Conservation (phyloP, 2,888 invertebrate species). For the Drosophila anomelani region DNA sequence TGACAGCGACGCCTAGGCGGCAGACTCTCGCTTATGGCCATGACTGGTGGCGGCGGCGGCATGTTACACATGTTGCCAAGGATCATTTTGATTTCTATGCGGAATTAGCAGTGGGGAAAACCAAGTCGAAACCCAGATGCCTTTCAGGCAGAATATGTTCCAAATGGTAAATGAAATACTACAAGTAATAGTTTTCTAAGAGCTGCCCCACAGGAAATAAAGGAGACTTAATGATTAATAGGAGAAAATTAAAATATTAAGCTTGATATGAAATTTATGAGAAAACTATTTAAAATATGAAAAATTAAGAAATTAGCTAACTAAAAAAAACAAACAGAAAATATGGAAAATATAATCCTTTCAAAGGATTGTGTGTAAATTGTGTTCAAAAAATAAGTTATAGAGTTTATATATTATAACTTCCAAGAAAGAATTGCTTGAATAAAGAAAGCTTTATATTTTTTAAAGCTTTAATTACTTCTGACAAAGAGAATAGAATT, state of each 20-base stretch:
- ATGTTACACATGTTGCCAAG: conserved; percentile 43
- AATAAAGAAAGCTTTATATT: too few species aligned
- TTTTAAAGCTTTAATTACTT: too few species aligned
- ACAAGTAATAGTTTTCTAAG: neutral
- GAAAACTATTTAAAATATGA: neutral
- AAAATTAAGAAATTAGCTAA: too few species aligned
- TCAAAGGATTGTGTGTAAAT: too few species aligned
- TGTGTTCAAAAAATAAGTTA: too few species aligned
- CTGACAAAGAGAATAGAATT: too few species aligned
- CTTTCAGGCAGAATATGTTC: conserved; percentile 2
- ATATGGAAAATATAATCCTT: too few species aligned
- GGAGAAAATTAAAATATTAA: neutral
- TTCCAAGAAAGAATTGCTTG: too few species aligned
- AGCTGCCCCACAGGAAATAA: neutral
- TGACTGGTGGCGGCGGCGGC: conserved; percentile 34
- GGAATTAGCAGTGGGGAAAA: conserved; percentile 40
- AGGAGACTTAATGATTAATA: too few species aligned
- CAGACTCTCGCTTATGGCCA: conserved; percentile 54
- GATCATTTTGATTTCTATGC: conserved; percentile 71
- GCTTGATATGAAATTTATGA: neutral
- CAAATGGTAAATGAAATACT: neutral
- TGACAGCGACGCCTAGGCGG: conserved; percentile 26
- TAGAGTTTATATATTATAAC: too few species aligned
- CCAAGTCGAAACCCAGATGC: conserved; percentile 20
- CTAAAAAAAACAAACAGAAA: too few species aligned